These are phyloP conservation scores for Muntiacus muntjak DNA, from an alignment of 2,113 vertebrate genomes.

Conservation along the genomic window DNA sequence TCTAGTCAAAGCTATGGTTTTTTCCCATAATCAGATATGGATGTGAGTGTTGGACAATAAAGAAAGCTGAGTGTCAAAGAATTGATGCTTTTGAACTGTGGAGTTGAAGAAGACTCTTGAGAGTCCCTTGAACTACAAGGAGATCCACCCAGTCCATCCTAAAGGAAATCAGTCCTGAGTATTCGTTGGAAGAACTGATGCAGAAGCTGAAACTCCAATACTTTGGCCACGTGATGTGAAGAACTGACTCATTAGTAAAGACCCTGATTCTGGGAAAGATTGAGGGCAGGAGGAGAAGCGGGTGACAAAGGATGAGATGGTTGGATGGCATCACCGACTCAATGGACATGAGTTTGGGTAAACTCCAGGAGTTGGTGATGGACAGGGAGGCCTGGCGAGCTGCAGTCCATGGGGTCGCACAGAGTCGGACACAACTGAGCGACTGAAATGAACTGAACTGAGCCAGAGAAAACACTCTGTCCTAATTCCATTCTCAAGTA, in stretches of 20 bases:
- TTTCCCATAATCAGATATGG: rapidly evolving
- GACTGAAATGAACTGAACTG: not conserved
- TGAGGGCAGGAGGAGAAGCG: not conserved
- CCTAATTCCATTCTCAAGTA: not conserved
- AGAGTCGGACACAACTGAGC: rapidly evolving
- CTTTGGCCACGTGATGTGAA: not conserved
- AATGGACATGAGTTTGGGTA: not conserved
- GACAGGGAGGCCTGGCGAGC: not conserved
- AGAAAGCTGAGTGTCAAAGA: not conserved
- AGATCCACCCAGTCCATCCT: not conserved
- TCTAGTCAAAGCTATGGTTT: not conserved
- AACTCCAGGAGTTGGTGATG: not conserved
- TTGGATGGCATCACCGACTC: not conserved
- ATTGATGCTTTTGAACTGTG: not conserved
- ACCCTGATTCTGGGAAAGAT: not conserved
- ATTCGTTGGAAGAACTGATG: not conserved
- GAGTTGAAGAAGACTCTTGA: not conserved
- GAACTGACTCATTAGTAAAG: not conserved
- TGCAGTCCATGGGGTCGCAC: not conserved
- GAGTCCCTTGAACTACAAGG: not conserved
- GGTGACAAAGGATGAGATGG: not conserved
- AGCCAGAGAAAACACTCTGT: not conserved
- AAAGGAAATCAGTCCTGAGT: not conserved
- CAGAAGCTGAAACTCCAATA: not conserved
- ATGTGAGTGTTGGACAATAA: not conserved